These are phyloP conservation scores for Barbus barbus DNA, from an alignment of 2,113 vertebrate species.

Conservation along the genomic window DNA sequence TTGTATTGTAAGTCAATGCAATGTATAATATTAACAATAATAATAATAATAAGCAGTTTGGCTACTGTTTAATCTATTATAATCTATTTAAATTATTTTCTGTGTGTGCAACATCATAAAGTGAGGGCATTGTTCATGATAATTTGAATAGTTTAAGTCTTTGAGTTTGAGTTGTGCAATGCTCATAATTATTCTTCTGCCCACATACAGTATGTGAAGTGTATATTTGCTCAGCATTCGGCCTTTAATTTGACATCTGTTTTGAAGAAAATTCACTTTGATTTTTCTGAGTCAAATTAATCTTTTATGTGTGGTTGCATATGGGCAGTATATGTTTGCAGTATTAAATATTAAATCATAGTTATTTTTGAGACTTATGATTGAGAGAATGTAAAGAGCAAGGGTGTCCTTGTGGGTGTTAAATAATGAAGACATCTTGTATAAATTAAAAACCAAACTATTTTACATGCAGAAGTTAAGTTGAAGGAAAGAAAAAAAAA, in stretches of 20 bases:
- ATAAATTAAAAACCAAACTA: not conserved
- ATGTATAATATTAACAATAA: no score
- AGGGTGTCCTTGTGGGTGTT: not conserved
- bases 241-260: not conserved
- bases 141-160: not conserved
- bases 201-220: not conserved
- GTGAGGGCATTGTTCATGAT: not conserved
- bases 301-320: not conserved
- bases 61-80: no score
- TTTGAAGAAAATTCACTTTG: not conserved
- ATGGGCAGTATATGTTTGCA: not conserved
- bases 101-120: not conserved
- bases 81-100: not conserved
- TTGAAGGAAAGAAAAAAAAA: not conserved
- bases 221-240: not conserved
- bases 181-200: constrained; percentile 5
- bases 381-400: not conserved
- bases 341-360: not conserved
- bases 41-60: not conserved
- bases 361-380: not conserved
- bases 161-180: not conserved
- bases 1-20: no score
- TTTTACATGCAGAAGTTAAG: not conserved
- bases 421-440: not conserved
- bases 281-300: not conserved